phyloP scores from a whole-genome alignment of 1,140 invertebrate species.

The Helicorthomorpha holstii region DNA sequence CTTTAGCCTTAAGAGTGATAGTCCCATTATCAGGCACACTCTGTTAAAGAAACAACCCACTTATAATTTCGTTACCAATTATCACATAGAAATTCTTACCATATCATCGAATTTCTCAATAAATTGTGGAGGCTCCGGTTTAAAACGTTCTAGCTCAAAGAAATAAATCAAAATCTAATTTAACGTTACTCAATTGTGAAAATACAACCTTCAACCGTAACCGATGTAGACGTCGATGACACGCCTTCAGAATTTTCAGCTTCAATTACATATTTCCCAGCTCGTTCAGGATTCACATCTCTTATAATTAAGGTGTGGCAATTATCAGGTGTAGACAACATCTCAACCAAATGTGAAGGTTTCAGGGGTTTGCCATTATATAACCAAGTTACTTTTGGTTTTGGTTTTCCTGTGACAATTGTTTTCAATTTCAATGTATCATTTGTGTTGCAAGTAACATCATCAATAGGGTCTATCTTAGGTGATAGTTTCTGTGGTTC shows the following conservation, averaged over 20 bases:
- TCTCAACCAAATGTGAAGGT: slow-evolving; percentile 20
- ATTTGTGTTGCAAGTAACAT: slow-evolving; percentile 52
- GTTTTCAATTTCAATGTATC: slow-evolving; percentile 54
- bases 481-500: slow-evolving; percentile 39
- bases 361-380: slow-evolving; percentile 45
- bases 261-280: slow-evolving; percentile 61
- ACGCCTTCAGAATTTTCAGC: slow-evolving; percentile 59
- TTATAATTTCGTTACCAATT: neutral
- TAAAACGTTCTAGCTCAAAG: neutral
- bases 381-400: slow-evolving; percentile 59
- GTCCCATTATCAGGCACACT: slow-evolving; percentile 61
- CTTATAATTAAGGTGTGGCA: slow-evolving; percentile 50
- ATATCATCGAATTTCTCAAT: slow-evolving; percentile 67
- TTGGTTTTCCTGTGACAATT: slow-evolving; percentile 61
- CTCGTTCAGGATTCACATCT: slow-evolving; percentile 45
- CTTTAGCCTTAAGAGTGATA: slow-evolving; percentile 62
- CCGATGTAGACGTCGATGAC: slow-evolving; percentile 49
- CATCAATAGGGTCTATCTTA: slow-evolving; percentile 56
- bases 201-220: slow-evolving; percentile 60
- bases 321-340: slow-evolving; percentile 45
- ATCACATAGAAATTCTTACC: slow-evolving; percentile 15
- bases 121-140: slow-evolving; percentile 62
- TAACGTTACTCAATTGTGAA: slow-evolving; percentile 47
- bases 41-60: slow-evolving; percentile 18
- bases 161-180: no score